phyloP scores from a whole-genome alignment of 2,888 invertebrate species.

The Sthenelais limicola region DNA sequence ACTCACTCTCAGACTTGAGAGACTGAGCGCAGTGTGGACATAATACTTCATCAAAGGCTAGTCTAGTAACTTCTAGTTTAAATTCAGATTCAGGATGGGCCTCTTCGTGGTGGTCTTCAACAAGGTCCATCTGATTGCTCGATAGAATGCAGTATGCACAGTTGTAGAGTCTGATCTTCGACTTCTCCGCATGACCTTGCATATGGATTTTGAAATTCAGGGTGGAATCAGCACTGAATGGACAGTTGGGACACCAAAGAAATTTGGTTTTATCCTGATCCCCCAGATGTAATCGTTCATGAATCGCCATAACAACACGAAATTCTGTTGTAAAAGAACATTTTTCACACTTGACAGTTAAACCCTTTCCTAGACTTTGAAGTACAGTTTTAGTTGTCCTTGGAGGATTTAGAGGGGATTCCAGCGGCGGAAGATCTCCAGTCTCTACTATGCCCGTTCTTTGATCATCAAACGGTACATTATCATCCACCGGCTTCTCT shows the following conservation, averaged over 20 bases:
- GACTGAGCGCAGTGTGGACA: neutral
- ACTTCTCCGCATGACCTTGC: constrained; percentile 19
- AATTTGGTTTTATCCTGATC: constrained; percentile 7
- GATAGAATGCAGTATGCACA: constrained; percentile 12
- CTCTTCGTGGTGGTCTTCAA: constrained; percentile 34
- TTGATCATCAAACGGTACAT: too few relatives aligned
- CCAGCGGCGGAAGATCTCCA: neutral
- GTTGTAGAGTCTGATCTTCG: constrained; percentile 9
- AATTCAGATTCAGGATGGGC: constrained; percentile 18
- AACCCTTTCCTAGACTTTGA: constrained; percentile 22
- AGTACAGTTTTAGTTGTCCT: neutral
- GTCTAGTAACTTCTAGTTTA: constrained; percentile 20
- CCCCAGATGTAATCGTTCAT: constrained; percentile 18
- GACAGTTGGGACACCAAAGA: constrained; percentile 28
- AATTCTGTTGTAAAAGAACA: constrained; percentile 19
- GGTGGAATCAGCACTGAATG: constrained; percentile 18
- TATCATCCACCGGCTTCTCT: too few relatives aligned
- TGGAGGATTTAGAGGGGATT: constrained; percentile 9
- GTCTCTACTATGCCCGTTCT: too few relatives aligned
- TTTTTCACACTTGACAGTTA: neutral
- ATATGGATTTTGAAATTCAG: constrained; percentile 17
- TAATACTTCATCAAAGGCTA: constrained; percentile 4
- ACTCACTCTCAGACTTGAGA: constrained; percentile 1
- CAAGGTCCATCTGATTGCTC: constrained; percentile 28
- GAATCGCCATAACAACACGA: constrained; percentile 19